phyloP scores from a whole-genome alignment of 1,140 invertebrate genomes.

The Drosophila triauraria region DNA sequence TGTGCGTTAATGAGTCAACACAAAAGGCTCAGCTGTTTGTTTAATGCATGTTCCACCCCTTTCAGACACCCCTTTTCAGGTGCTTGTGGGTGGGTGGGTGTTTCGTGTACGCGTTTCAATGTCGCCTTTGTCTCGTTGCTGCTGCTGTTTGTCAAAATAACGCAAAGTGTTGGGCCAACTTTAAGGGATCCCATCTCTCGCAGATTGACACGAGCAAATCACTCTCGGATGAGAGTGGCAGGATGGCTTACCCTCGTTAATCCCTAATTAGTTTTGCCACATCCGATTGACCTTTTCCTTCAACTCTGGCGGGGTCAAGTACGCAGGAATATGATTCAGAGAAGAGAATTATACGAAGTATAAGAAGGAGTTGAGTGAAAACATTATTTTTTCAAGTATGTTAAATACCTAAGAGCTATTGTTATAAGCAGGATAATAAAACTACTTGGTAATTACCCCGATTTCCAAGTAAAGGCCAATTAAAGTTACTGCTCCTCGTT shows the following conservation, averaged over 20 bases:
- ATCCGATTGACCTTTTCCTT: conserved; percentile 31
- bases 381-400: not conserved
- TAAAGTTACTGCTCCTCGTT: conserved; percentile 3
- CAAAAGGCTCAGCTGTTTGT: conserved; percentile 81
- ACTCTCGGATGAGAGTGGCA: conserved; percentile 41
- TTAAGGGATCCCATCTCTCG: conserved; percentile 23
- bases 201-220: conserved; percentile 38
- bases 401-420: not conserved
- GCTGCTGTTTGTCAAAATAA: conserved; percentile 36
- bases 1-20: conserved; percentile 81
- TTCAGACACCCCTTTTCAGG: conserved; percentile 33
- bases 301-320: not conserved
- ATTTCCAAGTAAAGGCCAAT: conserved; percentile 1
- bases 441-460: too few species aligned
- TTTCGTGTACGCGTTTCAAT: conserved; percentile 15
- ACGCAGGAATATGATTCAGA: not conserved
- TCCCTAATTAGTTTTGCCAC: conserved; percentile 62
- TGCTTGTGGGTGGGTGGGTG: conserved; percentile 10
- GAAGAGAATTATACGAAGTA: not conserved
- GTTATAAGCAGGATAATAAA: not conserved
- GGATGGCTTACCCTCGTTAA: conserved; percentile 56
- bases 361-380: not conserved
- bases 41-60: conserved; percentile 68
- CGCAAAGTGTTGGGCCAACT: conserved; percentile 35
- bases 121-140: conserved; percentile 30